Evolutionary conservation across 2,797 vertebrate genomes (phyloP), one percentile per base, ranked within the genome.

Genomic region (Acipenser transmontanus): DNA sequence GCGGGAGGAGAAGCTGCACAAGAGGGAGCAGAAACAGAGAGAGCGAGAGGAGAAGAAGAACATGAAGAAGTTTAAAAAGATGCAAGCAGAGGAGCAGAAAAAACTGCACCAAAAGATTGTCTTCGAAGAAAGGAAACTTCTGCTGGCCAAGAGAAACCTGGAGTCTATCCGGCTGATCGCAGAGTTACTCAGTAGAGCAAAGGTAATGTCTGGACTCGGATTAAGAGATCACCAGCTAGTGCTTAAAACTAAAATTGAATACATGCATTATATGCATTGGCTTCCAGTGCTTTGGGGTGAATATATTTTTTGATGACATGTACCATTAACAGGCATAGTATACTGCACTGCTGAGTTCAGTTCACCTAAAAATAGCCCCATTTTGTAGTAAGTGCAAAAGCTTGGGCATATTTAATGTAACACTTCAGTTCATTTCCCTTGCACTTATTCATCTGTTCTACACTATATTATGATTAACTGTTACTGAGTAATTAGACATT

Each of bases 131-230:
- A 87, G 96, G 63, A 93, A 89, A 73, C 92, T 98, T 17, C 82
- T 98, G 65, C 86, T 98, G 76, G 86, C 87, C 2, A 88, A 90
- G 77, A 91, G 95, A 65, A 95, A 96, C 82, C 91, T 98, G 73
- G 92, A 98, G 82, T 96, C 95, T 11, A 91, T 99, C 69, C 88
- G 96, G 8, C 89, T 98, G 49, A 84, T 98, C 6, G 94, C 95
- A 0, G 96, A 95, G 77, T 89, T 98, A 73, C 90, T 99, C 61
- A 90, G 92, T 78, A 82, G 91, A 49, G 94, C 91, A 56, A 95
- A 98, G 93, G 95, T 97, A 85, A 34, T 34, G 34, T 34, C 1
- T 34, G 34, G 34, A 34, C 34, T 34, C 34, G 0, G 34, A 34
- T 34, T 34, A 34, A 34, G 34, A 34, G 34, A 34, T 34, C 34